These are phyloP conservation scores for Oreochromis aureus DNA, from an alignment of 2,113 vertebrate species.

Conservation along the genomic window DNA sequence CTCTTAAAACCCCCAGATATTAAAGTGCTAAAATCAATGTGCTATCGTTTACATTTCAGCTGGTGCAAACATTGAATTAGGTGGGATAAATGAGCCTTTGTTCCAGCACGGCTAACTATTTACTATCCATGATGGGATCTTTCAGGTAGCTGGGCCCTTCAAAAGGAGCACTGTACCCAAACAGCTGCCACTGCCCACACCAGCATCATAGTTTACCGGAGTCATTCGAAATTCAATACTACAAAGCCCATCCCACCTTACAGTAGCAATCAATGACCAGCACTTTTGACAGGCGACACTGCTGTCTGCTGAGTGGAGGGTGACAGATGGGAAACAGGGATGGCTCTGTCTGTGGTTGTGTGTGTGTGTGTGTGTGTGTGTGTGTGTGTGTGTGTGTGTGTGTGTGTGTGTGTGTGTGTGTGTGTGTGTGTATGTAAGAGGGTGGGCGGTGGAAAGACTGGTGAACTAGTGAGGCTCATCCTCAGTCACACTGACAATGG, in stretches of 20 bases:
- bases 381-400: not conserved
- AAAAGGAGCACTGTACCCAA: slow-evolving; percentile 42
- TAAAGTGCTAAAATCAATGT: not conserved
- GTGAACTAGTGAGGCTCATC: slow-evolving; percentile 37
- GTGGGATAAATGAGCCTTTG: slow-evolving; percentile 1
- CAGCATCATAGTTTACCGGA: slow-evolving; percentile 15
- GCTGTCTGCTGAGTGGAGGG: slow-evolving; percentile 49
- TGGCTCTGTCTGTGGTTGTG: slow-evolving; percentile 1
- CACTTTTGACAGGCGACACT: slow-evolving; percentile 59
- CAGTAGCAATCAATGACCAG: slow-evolving; percentile 64
- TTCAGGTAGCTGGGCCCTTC: slow-evolving; percentile 40
- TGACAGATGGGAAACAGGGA: slow-evolving; percentile 65
- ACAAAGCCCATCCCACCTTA: slow-evolving; percentile 39
- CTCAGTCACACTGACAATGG: slow-evolving; percentile 43
- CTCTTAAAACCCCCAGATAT: not conserved
- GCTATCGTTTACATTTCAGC: not conserved
- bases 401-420: not conserved
- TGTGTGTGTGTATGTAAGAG: not conserved
- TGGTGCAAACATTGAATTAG: not conserved
- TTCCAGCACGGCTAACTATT: not conserved
- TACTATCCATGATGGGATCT: slow-evolving; percentile 41
- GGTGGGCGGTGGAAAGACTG: not conserved
- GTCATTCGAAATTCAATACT: slow-evolving; percentile 46
- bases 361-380: not conserved
- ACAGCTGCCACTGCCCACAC: slow-evolving; percentile 49